A percentile compares a stretch with the other conserved stretches of the same genome.
phyloP scores from a whole-genome alignment of 2,797 vertebrate genomes.

The Enteromius afrohamiltoni region DNA sequence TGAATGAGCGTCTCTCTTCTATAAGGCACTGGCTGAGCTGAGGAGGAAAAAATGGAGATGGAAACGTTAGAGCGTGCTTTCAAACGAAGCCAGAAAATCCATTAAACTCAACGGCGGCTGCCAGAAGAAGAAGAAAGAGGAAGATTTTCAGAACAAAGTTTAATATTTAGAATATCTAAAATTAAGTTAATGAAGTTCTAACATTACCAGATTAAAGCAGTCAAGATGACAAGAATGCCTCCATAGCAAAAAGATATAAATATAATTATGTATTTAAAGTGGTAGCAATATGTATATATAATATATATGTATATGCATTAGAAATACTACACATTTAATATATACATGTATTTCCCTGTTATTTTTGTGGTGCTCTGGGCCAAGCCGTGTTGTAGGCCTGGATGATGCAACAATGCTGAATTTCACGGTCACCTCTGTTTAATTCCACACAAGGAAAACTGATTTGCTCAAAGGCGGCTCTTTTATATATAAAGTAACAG shows the following conservation, averaged over 20 bases:
- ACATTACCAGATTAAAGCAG: neutral
- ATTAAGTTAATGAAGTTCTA: neutral
- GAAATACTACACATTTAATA: too few relatives aligned
- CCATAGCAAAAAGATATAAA: neutral
- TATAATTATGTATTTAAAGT: neutral
- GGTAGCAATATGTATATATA: neutral
- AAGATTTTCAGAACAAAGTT: neutral
- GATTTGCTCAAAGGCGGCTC: neutral
- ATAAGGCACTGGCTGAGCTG: conserved; percentile 24
- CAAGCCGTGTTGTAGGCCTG: neutral
- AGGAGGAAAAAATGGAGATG: conserved; percentile 50
- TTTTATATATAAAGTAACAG: neutral
- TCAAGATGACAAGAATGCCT: neutral
- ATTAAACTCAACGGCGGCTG: neutral
- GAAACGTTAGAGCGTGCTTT: conserved; percentile 14
- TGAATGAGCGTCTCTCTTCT: conserved; percentile 67
- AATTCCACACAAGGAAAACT: neutral
- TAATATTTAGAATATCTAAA: neutral
- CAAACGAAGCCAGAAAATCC: neutral
- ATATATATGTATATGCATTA: too few relatives aligned
- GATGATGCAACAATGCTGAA: conserved; percentile 13
- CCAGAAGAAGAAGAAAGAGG: neutral
- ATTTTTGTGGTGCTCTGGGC: neutral
- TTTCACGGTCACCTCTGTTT: neutral
- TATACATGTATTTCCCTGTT: too few relatives aligned